Conservation (phyloP, 1,140 invertebrate species). For the Drosophila nasuta region DNA sequence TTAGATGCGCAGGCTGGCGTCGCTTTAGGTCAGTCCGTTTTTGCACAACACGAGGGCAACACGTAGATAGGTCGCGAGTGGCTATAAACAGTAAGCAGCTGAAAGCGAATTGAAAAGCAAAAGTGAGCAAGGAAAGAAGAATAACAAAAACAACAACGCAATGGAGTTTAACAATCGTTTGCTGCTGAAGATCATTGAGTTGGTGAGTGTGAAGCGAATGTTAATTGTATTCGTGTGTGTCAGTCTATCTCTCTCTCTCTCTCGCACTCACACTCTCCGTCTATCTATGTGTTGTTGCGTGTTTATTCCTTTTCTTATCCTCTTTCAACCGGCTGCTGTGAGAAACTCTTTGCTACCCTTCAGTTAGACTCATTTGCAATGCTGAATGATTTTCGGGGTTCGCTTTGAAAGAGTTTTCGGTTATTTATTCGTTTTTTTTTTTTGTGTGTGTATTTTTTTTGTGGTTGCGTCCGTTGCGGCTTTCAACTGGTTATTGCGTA, state of each 20-base stretch:
- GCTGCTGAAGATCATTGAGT: conserved; percentile 79
- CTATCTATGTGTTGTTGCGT: not conserved
- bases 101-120: conserved; percentile 17
- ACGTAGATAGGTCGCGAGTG: conserved; percentile 39
- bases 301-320: not conserved
- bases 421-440: not conserved
- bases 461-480: conserved; percentile 15
- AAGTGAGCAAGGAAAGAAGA: conserved; percentile 22
- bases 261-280: no score
- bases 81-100: not conserved
- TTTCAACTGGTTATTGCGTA: conserved; percentile 37
- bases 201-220: conserved; percentile 65
- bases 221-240: not conserved
- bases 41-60: conserved; percentile 55
- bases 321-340: conserved; percentile 18
- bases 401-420: conserved; percentile 12
- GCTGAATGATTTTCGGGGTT: conserved; percentile 48
- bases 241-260: no score
- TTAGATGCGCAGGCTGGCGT: conserved; percentile 33
- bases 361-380: conserved; percentile 26
- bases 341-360: not conserved
- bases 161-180: conserved; percentile 84
- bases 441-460: not conserved
- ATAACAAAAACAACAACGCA: conserved; percentile 6
- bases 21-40: conserved; percentile 54